Conservation (phyloP, 23 tunicate genomes). For the Ciona savignyi region DNA sequence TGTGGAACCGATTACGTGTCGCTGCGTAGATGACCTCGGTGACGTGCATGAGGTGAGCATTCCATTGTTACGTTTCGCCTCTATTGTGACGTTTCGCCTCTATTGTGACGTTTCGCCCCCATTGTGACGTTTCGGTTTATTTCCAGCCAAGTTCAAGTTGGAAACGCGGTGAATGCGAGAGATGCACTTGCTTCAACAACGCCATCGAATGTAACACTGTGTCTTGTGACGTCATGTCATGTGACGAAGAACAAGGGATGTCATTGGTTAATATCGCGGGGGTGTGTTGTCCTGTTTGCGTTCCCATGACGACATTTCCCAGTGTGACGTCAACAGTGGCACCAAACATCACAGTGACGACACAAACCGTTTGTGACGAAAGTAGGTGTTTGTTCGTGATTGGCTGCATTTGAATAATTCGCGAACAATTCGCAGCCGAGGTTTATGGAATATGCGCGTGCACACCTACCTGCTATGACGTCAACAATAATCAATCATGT, state of each 20-base stretch:
- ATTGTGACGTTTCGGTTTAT: no score
- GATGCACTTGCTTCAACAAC: conserved; percentile 85
- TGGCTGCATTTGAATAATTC: no score
- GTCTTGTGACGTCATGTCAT: conserved; percentile 24
- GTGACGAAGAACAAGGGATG: conserved; percentile 48
- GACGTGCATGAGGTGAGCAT: conserved; percentile 33
- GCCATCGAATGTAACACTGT: conserved; percentile 31
- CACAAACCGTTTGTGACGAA: conserved; percentile 29
- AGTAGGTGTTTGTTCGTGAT: no score
- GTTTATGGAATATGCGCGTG: conserved; percentile 61
- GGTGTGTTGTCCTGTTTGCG: conserved; percentile 71
- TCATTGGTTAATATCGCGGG: conserved; percentile 44
- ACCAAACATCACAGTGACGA: not conserved
- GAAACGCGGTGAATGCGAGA: conserved; percentile 54
- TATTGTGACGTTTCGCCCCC: no score
- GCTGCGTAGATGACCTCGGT: conserved; percentile 54
- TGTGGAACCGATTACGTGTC: conserved; percentile 79
- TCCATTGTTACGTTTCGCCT: no score
- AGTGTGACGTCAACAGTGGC: conserved; percentile 4
- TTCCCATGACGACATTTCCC: conserved; percentile 59
- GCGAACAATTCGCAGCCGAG: no score
- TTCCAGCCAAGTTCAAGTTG: conserved; percentile 54
- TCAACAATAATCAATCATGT: conserved; percentile 26
- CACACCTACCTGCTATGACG: conserved; percentile 41
- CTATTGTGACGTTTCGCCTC: no score